Conservation (phyloP, 2,888 invertebrate genomes). For the Andrena bucephala region DNA sequence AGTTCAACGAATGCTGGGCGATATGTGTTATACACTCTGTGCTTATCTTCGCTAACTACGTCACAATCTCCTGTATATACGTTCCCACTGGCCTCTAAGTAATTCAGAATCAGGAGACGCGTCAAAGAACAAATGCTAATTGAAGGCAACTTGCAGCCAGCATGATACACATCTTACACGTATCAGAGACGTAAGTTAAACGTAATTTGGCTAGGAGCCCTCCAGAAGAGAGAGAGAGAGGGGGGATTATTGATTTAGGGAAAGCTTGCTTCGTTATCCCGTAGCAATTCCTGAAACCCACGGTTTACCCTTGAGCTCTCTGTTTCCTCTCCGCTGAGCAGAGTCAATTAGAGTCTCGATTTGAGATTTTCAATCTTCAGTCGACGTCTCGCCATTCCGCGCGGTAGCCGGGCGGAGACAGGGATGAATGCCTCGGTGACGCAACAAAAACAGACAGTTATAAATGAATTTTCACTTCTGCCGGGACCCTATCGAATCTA, state of each 20-base stretch:
- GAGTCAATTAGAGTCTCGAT: slow-evolving; percentile 72
- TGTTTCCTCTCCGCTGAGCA: slow-evolving; percentile 69
- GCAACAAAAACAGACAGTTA: slow-evolving; percentile 56
- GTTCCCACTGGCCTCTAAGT: slow-evolving; percentile 44
- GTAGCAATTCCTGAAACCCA: slow-evolving; percentile 78
- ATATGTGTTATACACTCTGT: too few relatives aligned
- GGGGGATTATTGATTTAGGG: slow-evolving; percentile 75
- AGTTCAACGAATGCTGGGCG: too few relatives aligned
- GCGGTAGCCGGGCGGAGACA: slow-evolving; percentile 28
- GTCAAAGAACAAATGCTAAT: slow-evolving; percentile 54
- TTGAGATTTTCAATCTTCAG: slow-evolving; percentile 71
- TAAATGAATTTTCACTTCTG: slow-evolving; percentile 53
- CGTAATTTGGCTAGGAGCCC: slow-evolving; percentile 52
- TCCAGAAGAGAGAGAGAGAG: slow-evolving; percentile 40
- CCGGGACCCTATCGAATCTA: slow-evolving; percentile 27
- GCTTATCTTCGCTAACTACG: slow-evolving; percentile 1
- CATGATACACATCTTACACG: slow-evolving; percentile 45
- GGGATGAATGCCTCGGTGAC: slow-evolving; percentile 26
- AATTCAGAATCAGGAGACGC: slow-evolving; percentile 37
- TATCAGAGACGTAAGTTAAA: slow-evolving; percentile 54
- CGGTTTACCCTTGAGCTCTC: slow-evolving; percentile 55
- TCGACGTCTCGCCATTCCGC: slow-evolving; percentile 64
- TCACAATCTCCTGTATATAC: slow-evolving; percentile 22
- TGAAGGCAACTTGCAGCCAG: slow-evolving; percentile 29
- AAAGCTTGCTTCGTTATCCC: slow-evolving; percentile 78